Conservation (phyloP, 1,140 invertebrate species). For the Drosophila simulans region DNA sequence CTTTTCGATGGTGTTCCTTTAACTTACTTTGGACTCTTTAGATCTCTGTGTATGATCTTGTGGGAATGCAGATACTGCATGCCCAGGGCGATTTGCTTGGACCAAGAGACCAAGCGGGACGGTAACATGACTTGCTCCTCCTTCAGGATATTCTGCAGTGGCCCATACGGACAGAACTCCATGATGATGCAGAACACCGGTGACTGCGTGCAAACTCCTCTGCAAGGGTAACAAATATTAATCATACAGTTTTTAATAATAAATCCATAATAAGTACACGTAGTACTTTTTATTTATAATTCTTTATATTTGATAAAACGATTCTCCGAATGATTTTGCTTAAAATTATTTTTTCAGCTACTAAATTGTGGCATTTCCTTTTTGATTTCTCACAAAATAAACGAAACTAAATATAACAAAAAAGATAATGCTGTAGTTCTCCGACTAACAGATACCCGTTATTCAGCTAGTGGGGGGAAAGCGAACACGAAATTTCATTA, state of each 20-base stretch:
- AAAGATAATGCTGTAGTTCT: too few relatives aligned
- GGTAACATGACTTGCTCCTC: conserved; percentile 93
- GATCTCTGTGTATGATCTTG: conserved; percentile 98
- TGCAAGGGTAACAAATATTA: conserved; percentile 68
- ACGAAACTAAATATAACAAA: too few relatives aligned
- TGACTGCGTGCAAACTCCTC: conserved; percentile 96
- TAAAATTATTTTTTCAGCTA: neutral
- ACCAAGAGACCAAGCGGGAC: conserved; percentile 94
- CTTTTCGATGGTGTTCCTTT: neutral
- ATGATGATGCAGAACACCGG: conserved; percentile 98
- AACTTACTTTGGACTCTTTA: conserved; percentile 97
- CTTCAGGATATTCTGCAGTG: conserved; percentile 95
- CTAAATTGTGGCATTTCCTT: neutral
- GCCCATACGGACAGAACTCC: conserved; percentile 98
- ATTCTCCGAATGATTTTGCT: neutral
- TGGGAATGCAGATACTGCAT: conserved; percentile 98
- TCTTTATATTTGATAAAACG: neutral
- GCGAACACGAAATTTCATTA: too few relatives aligned
- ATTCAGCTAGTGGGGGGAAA: too few relatives aligned
- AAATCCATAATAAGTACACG: neutral
- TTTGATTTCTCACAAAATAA: neutral
- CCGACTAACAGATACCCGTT: too few relatives aligned
- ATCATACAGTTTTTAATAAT: neutral
- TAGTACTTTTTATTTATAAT: neutral
- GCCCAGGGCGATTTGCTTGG: conserved; percentile 97